Base-by-base conservation (phyloP, 2,113 vertebrate genomes). In the Erpornis zantholeuca region DNA sequence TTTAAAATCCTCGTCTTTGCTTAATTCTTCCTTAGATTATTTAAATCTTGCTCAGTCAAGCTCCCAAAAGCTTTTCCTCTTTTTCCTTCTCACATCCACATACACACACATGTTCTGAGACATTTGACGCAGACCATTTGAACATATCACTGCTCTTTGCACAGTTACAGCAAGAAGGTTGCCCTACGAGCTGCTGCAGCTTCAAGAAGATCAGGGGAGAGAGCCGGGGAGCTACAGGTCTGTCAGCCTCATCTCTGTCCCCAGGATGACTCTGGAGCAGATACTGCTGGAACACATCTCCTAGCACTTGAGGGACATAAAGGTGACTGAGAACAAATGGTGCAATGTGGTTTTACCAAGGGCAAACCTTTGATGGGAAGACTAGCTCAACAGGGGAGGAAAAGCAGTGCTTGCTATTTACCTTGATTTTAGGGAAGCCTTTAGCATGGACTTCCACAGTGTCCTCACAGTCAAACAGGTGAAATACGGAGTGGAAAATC, bases 81-180 rank as follows among this genome's bases (percentile, higher is more conserved):
- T 80, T 72, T 68, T 44, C 38, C 25, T 76, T 69, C 40, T 42
- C 38, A 36, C 10, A 4, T 19, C 7, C 25, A 52, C 47, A 20
- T 2, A 29, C 9, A 38, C 15, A 17, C 11, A 31, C 3, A 7
- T 0, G 0, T 40, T 78, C 61, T 33, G 73, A 87, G 52, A 31
- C 2, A 1, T 42, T 40, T 38, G 50, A 22, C 56, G 38, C 24
- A 56, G 47, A 64, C 27, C 29, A 35, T 23, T 16, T 63, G 44
- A 75, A 86, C 23, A 22, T 44, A 57, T 60, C 71, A 15, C 17
- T 15, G 33, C 40, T 63, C 66, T 50, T 85, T 3, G 3, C 21
- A 57, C 2, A 0, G 31, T 27, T 68, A n/a, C 14, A 86, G 45
- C 42, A 38, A 28, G 50, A 33, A 12, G 6, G 28, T 36, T 54